These are phyloP conservation scores for Hypselothyrea guttata DNA, from an alignment of 2,888 invertebrate genomes.

Conservation along the genomic window DNA sequence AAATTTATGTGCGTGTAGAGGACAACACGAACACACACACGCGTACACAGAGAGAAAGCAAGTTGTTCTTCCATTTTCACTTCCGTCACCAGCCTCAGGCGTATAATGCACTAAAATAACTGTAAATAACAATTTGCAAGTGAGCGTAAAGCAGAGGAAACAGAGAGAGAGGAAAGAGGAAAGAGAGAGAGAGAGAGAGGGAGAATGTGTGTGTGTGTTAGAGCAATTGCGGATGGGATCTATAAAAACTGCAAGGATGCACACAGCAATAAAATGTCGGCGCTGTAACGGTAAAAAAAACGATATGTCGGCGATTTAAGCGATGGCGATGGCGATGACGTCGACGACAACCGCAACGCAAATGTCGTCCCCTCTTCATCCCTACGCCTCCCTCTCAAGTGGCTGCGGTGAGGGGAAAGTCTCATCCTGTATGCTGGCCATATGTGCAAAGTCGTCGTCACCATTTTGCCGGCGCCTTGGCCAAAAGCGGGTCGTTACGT, in stretches of 20 bases:
- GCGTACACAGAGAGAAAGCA: conserved; percentile 10
- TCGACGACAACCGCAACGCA: conserved; percentile 40
- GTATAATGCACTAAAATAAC: conserved; percentile 73
- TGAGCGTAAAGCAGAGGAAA: conserved; percentile 60
- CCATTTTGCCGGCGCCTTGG: conserved; percentile 54
- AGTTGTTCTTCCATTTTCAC: conserved; percentile 37
- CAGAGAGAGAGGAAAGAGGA: conserved; percentile 25
- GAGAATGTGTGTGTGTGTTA: not conserved
- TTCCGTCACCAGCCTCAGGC: conserved; percentile 47
- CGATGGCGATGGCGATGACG: conserved; percentile 35
- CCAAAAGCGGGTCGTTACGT: conserved; percentile 74
- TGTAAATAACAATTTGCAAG: conserved; percentile 77
- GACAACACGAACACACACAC: conserved; percentile 32
- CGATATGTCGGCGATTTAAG: conserved; percentile 43
- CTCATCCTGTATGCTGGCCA: conserved; percentile 46
- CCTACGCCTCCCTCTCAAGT: not conserved
- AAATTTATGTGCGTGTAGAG: conserved; percentile 23
- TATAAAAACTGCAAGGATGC: conserved; percentile 75
- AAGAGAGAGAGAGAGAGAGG: not conserved
- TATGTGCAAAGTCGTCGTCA: conserved; percentile 35
- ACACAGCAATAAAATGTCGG: conserved; percentile 64
- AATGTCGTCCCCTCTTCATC: not conserved
- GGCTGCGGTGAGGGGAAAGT: conserved; percentile 1
- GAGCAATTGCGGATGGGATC: conserved; percentile 54
- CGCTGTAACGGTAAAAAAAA: conserved; percentile 45